phyloP scores from a whole-genome alignment of 2,113 vertebrate species.

The Scortum barcoo region DNA sequence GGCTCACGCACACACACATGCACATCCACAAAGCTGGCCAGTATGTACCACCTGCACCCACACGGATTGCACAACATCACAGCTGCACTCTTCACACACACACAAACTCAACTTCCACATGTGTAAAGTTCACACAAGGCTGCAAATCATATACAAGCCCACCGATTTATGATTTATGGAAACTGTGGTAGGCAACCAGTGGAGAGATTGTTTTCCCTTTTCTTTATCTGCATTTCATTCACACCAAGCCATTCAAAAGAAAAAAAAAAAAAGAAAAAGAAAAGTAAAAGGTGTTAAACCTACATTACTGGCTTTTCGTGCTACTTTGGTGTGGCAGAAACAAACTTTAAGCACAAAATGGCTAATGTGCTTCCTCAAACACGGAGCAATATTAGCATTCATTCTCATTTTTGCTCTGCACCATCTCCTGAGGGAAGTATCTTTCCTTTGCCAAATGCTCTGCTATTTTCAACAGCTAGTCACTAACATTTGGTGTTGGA shows the following conservation, averaged over 20 bases:
- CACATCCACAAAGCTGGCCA: conserved; percentile 24
- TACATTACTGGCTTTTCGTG: not conserved
- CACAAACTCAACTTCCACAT: not conserved
- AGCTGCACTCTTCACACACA: conserved; percentile 36
- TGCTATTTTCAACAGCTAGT: not conserved
- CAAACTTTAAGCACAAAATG: not conserved
- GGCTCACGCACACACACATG: not conserved
- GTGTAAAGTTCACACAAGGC: not conserved
- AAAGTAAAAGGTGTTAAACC: not conserved
- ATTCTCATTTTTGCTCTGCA: not conserved
- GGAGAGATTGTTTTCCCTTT: conserved; percentile 34
- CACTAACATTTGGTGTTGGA: not conserved
- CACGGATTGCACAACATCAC: conserved; percentile 12
- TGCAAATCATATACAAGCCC: not conserved
- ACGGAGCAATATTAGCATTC: not conserved
- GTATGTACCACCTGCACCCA: conserved; percentile 47
- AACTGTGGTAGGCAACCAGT: conserved; percentile 37
- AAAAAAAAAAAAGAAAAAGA: conserved; percentile 17
- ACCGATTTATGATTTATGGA: conserved; percentile 23
- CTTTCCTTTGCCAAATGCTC: not conserved
- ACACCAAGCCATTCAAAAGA: conserved; percentile 20
- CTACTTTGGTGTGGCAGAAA: not conserved
- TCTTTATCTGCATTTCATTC: conserved; percentile 41
- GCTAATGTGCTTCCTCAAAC: no score
- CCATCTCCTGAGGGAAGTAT: not conserved